These are phyloP conservation scores for Pseudochirops cupreus DNA, from an alignment of 2,797 vertebrate species.

Conservation along the genomic window DNA sequence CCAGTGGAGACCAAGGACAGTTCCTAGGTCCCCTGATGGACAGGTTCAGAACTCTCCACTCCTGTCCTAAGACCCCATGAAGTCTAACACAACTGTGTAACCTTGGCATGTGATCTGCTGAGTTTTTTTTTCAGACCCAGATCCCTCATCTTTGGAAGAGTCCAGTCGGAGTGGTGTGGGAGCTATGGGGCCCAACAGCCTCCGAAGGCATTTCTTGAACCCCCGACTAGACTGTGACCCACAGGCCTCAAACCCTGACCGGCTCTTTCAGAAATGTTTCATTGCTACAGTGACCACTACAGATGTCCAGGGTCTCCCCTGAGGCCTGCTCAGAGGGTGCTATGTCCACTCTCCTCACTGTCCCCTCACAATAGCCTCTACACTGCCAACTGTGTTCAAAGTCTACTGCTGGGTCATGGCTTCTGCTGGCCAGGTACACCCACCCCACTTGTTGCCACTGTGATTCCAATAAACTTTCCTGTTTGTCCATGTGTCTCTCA, in stretches of 20 bases:
- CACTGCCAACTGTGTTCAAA: background rate
- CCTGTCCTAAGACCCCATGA: background rate
- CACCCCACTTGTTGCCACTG: background rate
- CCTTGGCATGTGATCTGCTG: slow-evolving; percentile 35
- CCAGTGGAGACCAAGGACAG: background rate
- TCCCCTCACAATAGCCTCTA: background rate
- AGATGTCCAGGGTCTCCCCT: slow-evolving; percentile 84
- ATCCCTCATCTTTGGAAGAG: slow-evolving; percentile 79
- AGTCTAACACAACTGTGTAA: background rate
- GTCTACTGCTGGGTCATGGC: background rate
- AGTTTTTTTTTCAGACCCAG: slow-evolving; percentile 86
- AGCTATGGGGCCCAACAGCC: slow-evolving; percentile 74
- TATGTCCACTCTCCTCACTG: background rate
- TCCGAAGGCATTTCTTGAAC: slow-evolving; percentile 84
- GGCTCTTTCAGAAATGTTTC: slow-evolving; percentile 88
- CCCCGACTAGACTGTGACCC: slow-evolving; percentile 86
- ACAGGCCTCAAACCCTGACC: slow-evolving; percentile 83
- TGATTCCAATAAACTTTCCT: background rate
- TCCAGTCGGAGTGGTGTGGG: slow-evolving; percentile 63
- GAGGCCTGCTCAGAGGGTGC: slow-evolving; percentile 64
- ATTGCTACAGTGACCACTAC: slow-evolving; percentile 82
- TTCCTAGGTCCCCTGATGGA: background rate
- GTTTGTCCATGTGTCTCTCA: background rate
- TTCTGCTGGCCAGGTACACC: background rate
- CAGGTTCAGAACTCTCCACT: background rate